Base-by-base conservation (phyloP, 64 coral and sea anemone genomes). In the Platygyra sinensis region DNA sequence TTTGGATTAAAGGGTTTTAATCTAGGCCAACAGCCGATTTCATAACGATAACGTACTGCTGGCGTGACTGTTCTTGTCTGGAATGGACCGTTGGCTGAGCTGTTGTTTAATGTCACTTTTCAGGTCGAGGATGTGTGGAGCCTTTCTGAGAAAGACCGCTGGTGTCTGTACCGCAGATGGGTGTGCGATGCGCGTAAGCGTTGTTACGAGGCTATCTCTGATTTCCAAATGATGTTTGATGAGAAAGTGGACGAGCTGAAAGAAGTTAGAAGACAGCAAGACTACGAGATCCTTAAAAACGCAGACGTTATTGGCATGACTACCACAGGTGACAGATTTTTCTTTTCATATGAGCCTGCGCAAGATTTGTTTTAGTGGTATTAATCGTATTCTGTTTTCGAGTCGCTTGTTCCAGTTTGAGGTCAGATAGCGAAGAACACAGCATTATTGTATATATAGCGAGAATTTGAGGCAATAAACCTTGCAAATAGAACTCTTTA, bases 221-320 rank as follows among this genome's bases (percentile, higher is more conserved):
- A 28, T 75, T 27, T 84, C 13, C 72, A 84, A 39, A 38, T 28
- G 46, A 27, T 69, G 5, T 89, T 77, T 78, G 79, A 94, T 51
- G 46, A 25, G 2, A 81, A 74, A 10, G 79, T 71, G 10, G 18
- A 65, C 22, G 82, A 57, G 22, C 30, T 89, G 8, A 80, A 71
- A 49, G 78, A 84, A 17, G 36, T 94, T 7, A 89, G 46, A 39
- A 77, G 51, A 24, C 24, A 72, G 64, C 78, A 94, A 46, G 92
- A 94, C 17, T 67, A 49, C 15, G 54, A 94, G 29, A 94, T 94
- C 62, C 28, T 94, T 24, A 84, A 85, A 29, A 14, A 24, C 20
- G 87, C 86, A 30, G 92, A 82, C 77, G 92, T 94, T 17, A 83
- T 94, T 30, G 92, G 92, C 30, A 94, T 94, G 92, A 94, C 92